phyloP scores from a whole-genome alignment of 2,888 invertebrate genomes.

The Pantelozetes paolii region DNA sequence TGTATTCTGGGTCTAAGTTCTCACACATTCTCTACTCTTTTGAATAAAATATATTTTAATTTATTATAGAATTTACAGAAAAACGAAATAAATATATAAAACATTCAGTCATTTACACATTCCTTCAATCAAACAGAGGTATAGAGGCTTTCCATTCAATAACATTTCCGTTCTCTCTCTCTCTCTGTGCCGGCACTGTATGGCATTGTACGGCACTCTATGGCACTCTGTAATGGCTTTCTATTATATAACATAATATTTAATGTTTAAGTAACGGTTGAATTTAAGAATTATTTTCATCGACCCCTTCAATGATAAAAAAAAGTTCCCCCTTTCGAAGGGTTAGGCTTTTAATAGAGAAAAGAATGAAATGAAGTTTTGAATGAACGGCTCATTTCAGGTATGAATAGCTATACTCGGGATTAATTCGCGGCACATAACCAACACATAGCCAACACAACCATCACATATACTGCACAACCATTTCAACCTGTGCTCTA shows the following conservation, averaged over 20 bases:
- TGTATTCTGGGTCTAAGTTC: no score
- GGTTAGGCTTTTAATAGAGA: not conserved
- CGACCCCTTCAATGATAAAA: not conserved
- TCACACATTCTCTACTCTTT: no score
- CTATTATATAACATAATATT: constrained; percentile 28
- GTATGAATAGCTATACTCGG: constrained; percentile 28
- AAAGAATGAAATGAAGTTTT: not conserved
- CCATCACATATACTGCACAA: not conserved
- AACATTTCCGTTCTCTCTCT: constrained; percentile 21
- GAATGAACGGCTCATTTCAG: constrained; percentile 29
- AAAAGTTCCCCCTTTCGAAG: constrained; percentile 17
- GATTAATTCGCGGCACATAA: constrained; percentile 17
- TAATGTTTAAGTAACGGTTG: constrained; percentile 32
- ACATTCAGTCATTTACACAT: constrained; percentile 19
- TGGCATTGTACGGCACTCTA: not conserved
- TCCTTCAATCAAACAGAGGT: constrained; percentile 12
- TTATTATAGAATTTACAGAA: constrained; percentile 8
- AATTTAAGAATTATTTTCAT: constrained; percentile 24
- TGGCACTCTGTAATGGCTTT: constrained; percentile 29
- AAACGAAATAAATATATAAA: constrained; percentile 17
- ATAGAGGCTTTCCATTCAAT: not conserved
- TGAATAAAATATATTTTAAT: not conserved
- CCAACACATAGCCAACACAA: not conserved
- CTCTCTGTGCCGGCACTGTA: not conserved
- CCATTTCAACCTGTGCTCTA: not conserved